A percentile compares a stretch with the other conserved stretches of the same genome.
Conservation (phyloP, 2,113 vertebrate genomes). For the Vireo altiloquus region DNA sequence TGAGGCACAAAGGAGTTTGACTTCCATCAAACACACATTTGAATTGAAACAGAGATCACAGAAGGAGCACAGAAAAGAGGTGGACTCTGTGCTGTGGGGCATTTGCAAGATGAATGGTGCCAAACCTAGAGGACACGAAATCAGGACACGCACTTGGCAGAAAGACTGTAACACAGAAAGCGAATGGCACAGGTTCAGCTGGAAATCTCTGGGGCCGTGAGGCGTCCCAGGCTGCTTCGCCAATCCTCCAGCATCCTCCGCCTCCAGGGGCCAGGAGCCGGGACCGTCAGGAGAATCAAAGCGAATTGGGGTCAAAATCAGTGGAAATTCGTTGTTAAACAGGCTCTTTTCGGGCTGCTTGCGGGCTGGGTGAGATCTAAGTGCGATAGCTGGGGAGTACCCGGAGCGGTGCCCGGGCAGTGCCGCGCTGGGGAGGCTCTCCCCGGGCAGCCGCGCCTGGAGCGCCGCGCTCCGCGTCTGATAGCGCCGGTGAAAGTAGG, state of each 20-base stretch:
- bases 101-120: neutral
- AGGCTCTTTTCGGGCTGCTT: neutral
- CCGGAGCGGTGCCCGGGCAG: neutral
- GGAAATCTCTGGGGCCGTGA: neutral
- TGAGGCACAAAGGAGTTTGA: neutral
- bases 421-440: neutral
- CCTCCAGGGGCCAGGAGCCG: neutral
- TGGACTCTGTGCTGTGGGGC: neutral
- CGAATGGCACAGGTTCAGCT: neutral
- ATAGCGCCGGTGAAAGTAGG: neutral
- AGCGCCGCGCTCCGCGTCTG: neutral
- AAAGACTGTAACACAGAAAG: neutral
- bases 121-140: neutral
- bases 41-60: neutral
- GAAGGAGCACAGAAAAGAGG: neutral
- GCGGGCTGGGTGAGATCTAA: neutral
- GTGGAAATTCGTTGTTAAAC: neutral
- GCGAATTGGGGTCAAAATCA: neutral
- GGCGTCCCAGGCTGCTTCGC: neutral
- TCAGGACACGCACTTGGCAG: neutral
- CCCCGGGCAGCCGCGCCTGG: neutral
- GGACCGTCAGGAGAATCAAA: neutral
- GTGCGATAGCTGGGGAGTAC: neutral
- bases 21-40: neutral
- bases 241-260: neutral